Percentiles rank a stretch among this genome's conserved stretches.
Conservation (phyloP, 2,797 vertebrate species). For the Cercopithecus mitis region DNA sequence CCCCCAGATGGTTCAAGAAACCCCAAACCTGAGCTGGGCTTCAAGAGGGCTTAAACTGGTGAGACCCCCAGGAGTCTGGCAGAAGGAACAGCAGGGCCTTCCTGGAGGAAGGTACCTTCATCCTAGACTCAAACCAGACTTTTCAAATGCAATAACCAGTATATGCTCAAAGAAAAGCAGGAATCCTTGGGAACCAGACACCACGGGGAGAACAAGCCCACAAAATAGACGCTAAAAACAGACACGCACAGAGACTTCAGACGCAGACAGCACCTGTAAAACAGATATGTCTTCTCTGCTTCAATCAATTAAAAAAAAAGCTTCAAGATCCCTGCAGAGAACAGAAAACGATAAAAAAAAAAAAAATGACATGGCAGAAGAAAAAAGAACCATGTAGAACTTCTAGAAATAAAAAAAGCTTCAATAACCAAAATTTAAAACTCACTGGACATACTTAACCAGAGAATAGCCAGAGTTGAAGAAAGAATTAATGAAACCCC, state of each 20-base stretch:
- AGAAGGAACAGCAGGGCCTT: background rate
- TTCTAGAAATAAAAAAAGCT: constrained; percentile 35
- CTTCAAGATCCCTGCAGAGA: background rate
- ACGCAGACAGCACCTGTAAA: background rate
- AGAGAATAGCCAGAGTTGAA: background rate
- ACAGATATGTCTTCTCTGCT: background rate
- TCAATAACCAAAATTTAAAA: background rate
- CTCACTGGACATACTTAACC: background rate
- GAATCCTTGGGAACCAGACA: background rate
- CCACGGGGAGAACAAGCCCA: background rate
- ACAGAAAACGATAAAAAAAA: background rate
- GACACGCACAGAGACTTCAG: background rate
- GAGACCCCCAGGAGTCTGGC: background rate
- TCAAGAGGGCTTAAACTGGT: background rate
- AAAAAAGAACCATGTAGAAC: background rate
- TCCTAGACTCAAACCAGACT: background rate
- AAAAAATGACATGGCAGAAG: background rate
- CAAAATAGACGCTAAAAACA: background rate
- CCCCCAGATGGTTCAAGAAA: background rate
- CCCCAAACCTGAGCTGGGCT: background rate
- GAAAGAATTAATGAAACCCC: background rate
- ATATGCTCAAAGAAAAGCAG: background rate
- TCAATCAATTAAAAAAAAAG: background rate
- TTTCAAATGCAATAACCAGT: background rate
- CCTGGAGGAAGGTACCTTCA: background rate